phyloP scores from a whole-genome alignment of 2,888 invertebrate genomes.

The Thumatha senex region DNA sequence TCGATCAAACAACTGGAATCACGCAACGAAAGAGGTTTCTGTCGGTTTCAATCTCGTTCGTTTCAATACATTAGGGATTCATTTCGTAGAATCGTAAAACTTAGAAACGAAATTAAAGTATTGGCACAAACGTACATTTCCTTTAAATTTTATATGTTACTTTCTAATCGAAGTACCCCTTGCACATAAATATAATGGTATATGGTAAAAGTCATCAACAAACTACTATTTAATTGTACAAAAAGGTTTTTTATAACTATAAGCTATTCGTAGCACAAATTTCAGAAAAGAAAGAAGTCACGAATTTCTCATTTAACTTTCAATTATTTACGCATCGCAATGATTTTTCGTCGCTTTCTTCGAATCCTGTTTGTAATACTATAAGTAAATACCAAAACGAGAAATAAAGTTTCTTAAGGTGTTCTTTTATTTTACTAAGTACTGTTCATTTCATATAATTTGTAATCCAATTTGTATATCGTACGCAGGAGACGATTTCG shows the following conservation, averaged over 20 bases:
- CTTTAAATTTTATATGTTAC: too few relatives aligned
- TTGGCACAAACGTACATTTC: too few relatives aligned
- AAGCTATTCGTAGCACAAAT: conserved; percentile 10
- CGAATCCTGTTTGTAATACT: conserved; percentile 55
- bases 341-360: conserved; percentile 59
- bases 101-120: too few relatives aligned
- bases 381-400: conserved; percentile 52
- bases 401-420: conserved; percentile 42
- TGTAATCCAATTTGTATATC: conserved; percentile 4
- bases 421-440: conserved; percentile 46
- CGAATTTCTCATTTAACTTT: conserved; percentile 56
- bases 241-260: too few relatives aligned
- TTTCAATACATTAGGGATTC: too few relatives aligned
- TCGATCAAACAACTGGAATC: conserved; percentile 47
- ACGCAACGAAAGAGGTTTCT: conserved; percentile 13
- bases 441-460: conserved; percentile 35
- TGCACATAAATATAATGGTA: too few relatives aligned
- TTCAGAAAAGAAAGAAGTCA: conserved; percentile 44
- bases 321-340: conserved; percentile 65
- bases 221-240: too few relatives aligned
- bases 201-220: too few relatives aligned
- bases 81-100: too few relatives aligned
- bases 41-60: too few relatives aligned
- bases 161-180: too few relatives aligned
- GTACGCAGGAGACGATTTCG: not conserved